Conservation (phyloP, 2,888 invertebrate genomes). For the Xylophagus ater region DNA sequence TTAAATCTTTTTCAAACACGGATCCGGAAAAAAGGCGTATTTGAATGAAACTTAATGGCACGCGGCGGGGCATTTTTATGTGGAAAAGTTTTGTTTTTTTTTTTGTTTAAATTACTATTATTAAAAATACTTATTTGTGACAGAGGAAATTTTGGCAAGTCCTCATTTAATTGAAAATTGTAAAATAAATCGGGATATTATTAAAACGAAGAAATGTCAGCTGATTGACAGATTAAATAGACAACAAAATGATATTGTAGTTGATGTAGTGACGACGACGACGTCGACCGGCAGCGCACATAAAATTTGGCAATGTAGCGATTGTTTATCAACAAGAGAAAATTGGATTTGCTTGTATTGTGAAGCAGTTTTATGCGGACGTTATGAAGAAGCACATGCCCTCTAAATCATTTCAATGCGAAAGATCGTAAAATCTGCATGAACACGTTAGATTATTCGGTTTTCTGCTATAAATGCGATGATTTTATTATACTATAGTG, state of each 20-base stretch:
- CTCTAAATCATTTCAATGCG: slow-evolving; percentile 54
- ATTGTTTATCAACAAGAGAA: slow-evolving; percentile 51
- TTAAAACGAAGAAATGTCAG: slow-evolving; percentile 41
- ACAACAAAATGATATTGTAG: slow-evolving; percentile 32
- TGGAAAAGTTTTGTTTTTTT: too few species aligned
- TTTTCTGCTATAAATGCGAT: slow-evolving; percentile 71
- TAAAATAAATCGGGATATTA: slow-evolving; percentile 42
- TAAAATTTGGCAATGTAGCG: slow-evolving; percentile 28
- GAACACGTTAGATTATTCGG: slow-evolving; percentile 60
- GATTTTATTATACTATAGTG: slow-evolving; percentile 67
- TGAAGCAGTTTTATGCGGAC: slow-evolving; percentile 62
- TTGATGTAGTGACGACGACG: too few species aligned
- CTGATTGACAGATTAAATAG: slow-evolving; percentile 49
- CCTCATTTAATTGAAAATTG: slow-evolving; percentile 56
- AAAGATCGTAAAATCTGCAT: slow-evolving; percentile 60
- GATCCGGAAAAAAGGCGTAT: too few species aligned
- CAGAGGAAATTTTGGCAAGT: slow-evolving; percentile 56
- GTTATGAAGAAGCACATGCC: slow-evolving; percentile 66
- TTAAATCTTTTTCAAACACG: too few species aligned
- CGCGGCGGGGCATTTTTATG: too few species aligned
- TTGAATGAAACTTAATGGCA: too few species aligned
- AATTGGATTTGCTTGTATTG: slow-evolving; percentile 70
- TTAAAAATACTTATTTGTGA: too few species aligned
- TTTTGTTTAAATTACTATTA: too few species aligned
- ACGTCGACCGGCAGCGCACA: slow-evolving; percentile 20